Percentiles rank a stretch among this genome's conserved stretches.
phyloP scores from a whole-genome alignment of 2,888 invertebrate species.

The Hermaeophaga mercurialis region DNA sequence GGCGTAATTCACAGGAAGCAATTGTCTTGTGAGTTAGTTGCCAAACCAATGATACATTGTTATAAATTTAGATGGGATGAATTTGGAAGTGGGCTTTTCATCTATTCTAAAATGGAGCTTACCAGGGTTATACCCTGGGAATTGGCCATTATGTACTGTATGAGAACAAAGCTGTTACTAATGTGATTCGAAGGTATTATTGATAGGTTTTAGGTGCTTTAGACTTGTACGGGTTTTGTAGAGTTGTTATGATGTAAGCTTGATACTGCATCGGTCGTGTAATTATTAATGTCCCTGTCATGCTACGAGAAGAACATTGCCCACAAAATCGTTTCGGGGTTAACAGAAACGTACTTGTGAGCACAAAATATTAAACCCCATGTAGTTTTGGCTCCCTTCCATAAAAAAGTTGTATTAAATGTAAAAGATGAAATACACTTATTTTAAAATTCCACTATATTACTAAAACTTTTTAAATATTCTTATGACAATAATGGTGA shows the following conservation, averaged over 20 bases:
- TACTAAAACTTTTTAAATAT: too few relatives aligned
- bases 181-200: conserved; percentile 33
- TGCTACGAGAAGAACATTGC: conserved; percentile 1
- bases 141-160: conserved; percentile 18
- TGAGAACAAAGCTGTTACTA: conserved; percentile 30
- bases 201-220: conserved; percentile 19
- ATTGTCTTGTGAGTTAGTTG: conserved; percentile 33
- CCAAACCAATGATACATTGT: conserved; percentile 32
- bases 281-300: conserved; percentile 3
- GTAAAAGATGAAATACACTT: too few relatives aligned
- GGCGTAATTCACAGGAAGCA: conserved; percentile 32
- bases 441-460: too few relatives aligned
- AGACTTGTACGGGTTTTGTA: conserved; percentile 8
- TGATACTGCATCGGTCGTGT: conserved; percentile 1
- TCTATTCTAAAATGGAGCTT: conserved; percentile 28
- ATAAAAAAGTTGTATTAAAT: too few relatives aligned
- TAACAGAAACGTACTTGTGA: too few relatives aligned
- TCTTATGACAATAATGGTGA: too few relatives aligned
- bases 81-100: conserved; percentile 26
- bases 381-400: too few relatives aligned
- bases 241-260: conserved; percentile 9
- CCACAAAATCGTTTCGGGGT: too few relatives aligned
- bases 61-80: conserved; percentile 36
- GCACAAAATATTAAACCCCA: too few relatives aligned
- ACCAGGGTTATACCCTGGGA: conserved; percentile 26